phyloP scores from a whole-genome alignment of 1,140 invertebrate species.

The Ganaspis sp. region DNA sequence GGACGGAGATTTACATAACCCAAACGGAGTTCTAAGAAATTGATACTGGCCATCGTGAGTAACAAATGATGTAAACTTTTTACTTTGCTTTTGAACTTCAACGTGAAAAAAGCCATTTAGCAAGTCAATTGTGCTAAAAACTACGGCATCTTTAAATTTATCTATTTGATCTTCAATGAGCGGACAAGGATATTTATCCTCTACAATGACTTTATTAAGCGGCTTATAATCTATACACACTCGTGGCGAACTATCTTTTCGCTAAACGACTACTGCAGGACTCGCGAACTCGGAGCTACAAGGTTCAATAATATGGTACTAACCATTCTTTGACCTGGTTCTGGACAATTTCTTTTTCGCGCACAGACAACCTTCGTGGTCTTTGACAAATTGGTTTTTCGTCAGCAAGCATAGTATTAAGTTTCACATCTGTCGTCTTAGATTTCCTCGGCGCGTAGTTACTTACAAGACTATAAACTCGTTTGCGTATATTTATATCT shows the following conservation, averaged over 20 bases:
- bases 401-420: neutral
- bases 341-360: neutral
- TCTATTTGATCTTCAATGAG: no score
- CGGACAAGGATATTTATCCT: neutral
- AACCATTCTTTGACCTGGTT: no score
- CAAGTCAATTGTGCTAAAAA: neutral
- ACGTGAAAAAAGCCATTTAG: neutral
- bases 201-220: neutral
- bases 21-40: slow-evolving; percentile 60
- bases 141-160: neutral
- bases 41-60: slow-evolving; percentile 49
- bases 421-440: neutral
- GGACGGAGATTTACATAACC: slow-evolving; percentile 50
- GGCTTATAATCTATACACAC: no score
- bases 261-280: no score
- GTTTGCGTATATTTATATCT: neutral
- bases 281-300: no score
- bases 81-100: neutral
- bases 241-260: no score
- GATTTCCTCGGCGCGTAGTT: neutral
- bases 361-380: neutral
- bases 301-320: no score
- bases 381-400: neutral
- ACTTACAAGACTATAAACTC: neutral
- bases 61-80: no score